These are phyloP conservation scores for Tolmerus cingulatus DNA, from an alignment of 2,888 invertebrate species.

Conservation along the genomic window DNA sequence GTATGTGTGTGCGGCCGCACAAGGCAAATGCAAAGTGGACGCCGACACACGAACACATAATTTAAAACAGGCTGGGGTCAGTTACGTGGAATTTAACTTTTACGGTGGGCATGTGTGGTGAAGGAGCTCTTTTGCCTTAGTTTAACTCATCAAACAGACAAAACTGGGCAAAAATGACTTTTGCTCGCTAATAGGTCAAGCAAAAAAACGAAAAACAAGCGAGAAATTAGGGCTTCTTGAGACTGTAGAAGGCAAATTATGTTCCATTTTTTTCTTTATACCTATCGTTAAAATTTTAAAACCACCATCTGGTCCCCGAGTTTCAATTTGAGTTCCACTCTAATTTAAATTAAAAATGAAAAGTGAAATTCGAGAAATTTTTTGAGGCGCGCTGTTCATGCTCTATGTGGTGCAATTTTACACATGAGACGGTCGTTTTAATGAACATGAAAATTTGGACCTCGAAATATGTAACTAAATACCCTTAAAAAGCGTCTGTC, in stretches of 20 bases:
- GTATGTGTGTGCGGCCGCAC: background rate
- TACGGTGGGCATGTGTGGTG: background rate
- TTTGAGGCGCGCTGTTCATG: background rate
- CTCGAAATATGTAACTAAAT: background rate
- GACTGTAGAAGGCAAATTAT: too few species aligned
- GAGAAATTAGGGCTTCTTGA: too few species aligned
- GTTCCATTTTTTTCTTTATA: too few species aligned
- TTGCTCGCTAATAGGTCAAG: too few species aligned
- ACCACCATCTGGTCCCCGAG: background rate
- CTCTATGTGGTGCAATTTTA: background rate
- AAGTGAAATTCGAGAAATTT: background rate
- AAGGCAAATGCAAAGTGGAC: background rate
- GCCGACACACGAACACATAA: background rate
- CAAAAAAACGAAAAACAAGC: too few species aligned
- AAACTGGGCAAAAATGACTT: too few species aligned
- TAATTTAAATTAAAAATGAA: background rate
- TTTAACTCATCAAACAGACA: background rate
- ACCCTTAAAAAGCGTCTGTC: background rate
- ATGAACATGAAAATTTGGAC: background rate
- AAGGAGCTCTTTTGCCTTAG: background rate
- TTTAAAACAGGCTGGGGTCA: background rate
- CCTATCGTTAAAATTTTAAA: too few species aligned
- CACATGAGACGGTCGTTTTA: background rate
- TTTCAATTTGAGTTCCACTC: background rate
- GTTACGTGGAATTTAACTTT: background rate